phyloP scores from a whole-genome alignment of 2,888 invertebrate species.

The Rhyacophila evoluta region DNA sequence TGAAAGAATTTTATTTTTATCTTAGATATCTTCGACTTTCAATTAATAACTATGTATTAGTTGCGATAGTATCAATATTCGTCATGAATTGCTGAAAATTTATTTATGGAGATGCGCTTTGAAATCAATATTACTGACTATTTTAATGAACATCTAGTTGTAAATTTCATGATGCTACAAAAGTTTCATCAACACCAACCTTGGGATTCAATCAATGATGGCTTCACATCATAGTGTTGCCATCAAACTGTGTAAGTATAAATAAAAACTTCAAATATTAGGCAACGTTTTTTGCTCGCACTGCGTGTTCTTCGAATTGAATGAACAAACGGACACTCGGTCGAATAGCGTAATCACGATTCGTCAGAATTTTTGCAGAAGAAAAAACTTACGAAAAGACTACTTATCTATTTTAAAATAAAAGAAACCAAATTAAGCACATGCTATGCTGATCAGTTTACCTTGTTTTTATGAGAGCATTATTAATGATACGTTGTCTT shows the following conservation, averaged over 20 bases:
- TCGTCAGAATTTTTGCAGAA: conserved; percentile 7
- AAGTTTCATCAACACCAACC: neutral
- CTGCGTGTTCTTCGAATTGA: conserved; percentile 2
- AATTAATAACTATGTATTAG: too few relatives aligned
- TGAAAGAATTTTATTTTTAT: too few relatives aligned
- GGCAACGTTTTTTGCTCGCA: neutral
- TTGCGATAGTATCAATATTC: too few relatives aligned
- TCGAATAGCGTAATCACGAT: conserved; percentile 14
- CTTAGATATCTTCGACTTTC: too few relatives aligned
- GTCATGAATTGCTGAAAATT: too few relatives aligned
- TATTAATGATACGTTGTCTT: neutral
- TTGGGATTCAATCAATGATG: neutral
- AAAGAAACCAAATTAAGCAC: neutral
- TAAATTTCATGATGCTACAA: too few relatives aligned
- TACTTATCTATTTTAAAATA: neutral
- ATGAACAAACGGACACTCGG: conserved; percentile 12
- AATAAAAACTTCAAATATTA: neutral
- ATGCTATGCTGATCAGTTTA: neutral
- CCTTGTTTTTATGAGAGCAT: neutral
- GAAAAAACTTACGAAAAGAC: neutral
- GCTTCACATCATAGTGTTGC: neutral
- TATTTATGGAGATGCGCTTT: too few relatives aligned
- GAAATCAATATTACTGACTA: too few relatives aligned
- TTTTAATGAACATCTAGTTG: too few relatives aligned
- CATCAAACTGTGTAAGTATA: neutral